Percentiles rank a stretch among this genome's conserved stretches.
Conservation (phyloP, 92 coral and sea anemone species). For the Anthopleura xanthogrammica region DNA sequence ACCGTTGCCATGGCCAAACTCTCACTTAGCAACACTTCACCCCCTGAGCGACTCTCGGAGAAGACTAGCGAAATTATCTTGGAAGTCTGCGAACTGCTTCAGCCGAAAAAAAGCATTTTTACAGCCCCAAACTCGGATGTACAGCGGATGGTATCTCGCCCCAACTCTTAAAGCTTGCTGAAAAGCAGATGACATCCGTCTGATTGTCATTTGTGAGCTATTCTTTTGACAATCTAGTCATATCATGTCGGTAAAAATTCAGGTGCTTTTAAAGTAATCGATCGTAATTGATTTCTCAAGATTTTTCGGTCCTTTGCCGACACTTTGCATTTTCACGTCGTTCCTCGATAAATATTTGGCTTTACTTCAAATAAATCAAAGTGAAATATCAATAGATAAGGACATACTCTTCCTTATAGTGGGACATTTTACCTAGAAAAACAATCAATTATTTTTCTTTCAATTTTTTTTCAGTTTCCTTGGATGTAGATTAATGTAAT, state of each 20-base stretch:
- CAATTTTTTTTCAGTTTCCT: no score
- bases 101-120: no score
- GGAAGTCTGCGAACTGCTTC: no score
- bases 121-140: no score
- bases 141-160: no score
- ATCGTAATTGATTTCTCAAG: background rate
- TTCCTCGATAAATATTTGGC: background rate
- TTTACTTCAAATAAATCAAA: background rate
- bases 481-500: no score
- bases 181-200: background rate
- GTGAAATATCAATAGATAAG: background rate
- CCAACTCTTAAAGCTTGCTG: no score
- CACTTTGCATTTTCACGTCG: background rate
- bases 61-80: no score
- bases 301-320: background rate
- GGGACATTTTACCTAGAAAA: background rate
- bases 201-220: background rate
- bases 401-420: background rate
- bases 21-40: no score
- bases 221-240: background rate
- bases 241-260: background rate
- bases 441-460: no score
- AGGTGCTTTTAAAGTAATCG: background rate
- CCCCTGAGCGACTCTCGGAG: no score
- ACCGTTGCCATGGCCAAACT: no score